Base-by-base conservation (phyloP, 2,113 vertebrate species). In the Oenanthe melanoleuca region DNA sequence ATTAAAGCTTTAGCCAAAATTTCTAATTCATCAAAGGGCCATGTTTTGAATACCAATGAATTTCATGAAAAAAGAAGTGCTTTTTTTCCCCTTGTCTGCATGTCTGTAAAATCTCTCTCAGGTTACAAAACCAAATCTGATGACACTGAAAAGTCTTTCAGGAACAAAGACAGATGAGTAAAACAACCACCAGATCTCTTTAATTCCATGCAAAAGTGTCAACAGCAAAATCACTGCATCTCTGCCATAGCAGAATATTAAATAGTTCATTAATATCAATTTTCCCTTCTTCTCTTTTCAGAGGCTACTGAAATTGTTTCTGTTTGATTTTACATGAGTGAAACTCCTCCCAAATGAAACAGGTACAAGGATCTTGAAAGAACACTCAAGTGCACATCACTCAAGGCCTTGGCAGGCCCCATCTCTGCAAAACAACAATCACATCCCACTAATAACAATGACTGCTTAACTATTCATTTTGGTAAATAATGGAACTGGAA, bases 201-300 rank as follows among this genome's bases (percentile, higher is more conserved):
- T 96, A 97, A 97, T 97, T 97, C 96, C 91, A 95, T 95, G 95
- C 96, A 92, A 83, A 97, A 97, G 72, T 93, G 96, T 97, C 94
- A 96, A 97, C 95, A 97, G 96, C 83, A 88, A 96, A 97, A 97
- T 97, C 95, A 84, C 95, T 92, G 92, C 96, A 92, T 95, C 95
- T 94, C 91, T 90, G 86, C 95, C 88, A 80, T 74, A 84, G 95
- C 86, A 60, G 96, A 96, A 95, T 96, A 95, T 97, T 97, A 97
- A 97, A 96, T 59, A 94, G 94, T 96, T 97, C 95, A 96, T 97
- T 97, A 96, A 96, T 97, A 97, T 80, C 96, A 95, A 97, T 95
- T 97, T 96, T 95, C 92, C 64, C 82, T 92, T 97, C 90, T 94
- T 95, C 80, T 94, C 91, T 88, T 95, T 96, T 96, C 91, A 94